Conservation (phyloP, 2,888 invertebrate species). For the Diabrotica balteata region DNA sequence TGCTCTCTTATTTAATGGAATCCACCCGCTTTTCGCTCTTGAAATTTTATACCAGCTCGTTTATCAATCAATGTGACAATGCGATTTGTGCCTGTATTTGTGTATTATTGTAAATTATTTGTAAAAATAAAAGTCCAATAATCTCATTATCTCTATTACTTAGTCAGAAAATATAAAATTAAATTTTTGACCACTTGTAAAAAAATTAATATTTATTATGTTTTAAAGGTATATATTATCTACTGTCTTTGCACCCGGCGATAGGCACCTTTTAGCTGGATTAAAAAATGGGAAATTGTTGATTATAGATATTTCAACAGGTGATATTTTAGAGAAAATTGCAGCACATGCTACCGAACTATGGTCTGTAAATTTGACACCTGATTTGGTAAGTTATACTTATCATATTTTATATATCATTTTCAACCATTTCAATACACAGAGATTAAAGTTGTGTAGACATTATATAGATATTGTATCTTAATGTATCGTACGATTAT, state of each 20-base stretch:
- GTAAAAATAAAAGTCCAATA: too few relatives aligned
- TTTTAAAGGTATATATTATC: conserved; percentile 70
- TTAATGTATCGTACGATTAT: too few relatives aligned
- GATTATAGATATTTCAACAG: conserved; percentile 85
- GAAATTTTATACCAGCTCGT: too few relatives aligned
- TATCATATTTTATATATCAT: not conserved
- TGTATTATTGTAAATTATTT: too few relatives aligned
- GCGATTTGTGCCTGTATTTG: too few relatives aligned
- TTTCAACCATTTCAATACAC: conserved; percentile 3
- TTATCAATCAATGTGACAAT: too few relatives aligned
- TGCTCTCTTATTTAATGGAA: too few relatives aligned
- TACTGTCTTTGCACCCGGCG: conserved; percentile 85
- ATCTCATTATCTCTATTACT: too few relatives aligned
- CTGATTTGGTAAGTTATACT: conserved; percentile 72
- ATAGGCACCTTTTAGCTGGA: conserved; percentile 88
- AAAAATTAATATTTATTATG: not conserved
- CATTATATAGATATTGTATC: not conserved
- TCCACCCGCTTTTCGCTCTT: too few relatives aligned
- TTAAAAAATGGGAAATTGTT: conserved; percentile 83
- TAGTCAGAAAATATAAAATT: too few relatives aligned
- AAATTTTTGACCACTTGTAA: too few relatives aligned
- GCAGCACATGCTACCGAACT: conserved; percentile 80
- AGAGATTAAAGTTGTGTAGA: not conserved
- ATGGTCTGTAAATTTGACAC: conserved; percentile 78
- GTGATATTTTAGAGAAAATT: conserved; percentile 80